phyloP scores from a whole-genome alignment of 2,888 invertebrate genomes.

The Metacarcinus magister region DNA sequence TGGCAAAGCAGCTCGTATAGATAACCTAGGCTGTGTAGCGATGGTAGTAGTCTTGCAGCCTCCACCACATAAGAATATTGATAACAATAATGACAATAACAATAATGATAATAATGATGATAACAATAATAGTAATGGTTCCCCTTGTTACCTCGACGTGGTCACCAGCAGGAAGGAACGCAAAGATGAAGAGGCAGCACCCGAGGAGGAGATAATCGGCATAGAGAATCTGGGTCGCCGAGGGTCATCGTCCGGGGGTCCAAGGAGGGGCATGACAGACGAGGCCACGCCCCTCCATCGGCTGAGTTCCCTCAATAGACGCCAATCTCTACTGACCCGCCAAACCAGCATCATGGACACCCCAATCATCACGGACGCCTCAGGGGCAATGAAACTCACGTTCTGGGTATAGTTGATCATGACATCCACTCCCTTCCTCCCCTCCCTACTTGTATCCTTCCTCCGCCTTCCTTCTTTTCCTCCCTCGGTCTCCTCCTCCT shows the following conservation, averaged over 20 bases:
- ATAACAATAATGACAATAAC: background rate
- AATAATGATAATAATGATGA: constrained; percentile 11
- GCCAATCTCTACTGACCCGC: constrained; percentile 54
- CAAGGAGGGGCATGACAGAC: background rate
- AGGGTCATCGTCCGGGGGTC: background rate
- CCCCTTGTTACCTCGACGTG: background rate
- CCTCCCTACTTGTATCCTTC: background rate
- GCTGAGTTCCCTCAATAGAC: background rate
- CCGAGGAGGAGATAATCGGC: constrained; percentile 52
- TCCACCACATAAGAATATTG: background rate
- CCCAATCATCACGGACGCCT: constrained; percentile 75
- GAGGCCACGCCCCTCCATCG: constrained; percentile 49
- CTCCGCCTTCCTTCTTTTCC: background rate
- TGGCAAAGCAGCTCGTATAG: too few species aligned
- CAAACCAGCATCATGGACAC: constrained; percentile 76
- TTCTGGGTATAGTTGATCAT: constrained; percentile 57
- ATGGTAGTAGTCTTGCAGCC: too few species aligned
- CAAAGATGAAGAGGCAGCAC: background rate
- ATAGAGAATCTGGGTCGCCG: constrained; percentile 43
- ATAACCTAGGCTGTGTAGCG: too few species aligned
- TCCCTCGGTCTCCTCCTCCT: background rate
- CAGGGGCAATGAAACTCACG: constrained; percentile 78
- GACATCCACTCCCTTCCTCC: background rate
- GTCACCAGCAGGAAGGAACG: background rate
- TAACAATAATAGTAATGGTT: background rate